Percentiles rank a stretch among this genome's conserved stretches.
Conservation (phyloP, 2,888 invertebrate genomes). For the Acronicta aceris region DNA sequence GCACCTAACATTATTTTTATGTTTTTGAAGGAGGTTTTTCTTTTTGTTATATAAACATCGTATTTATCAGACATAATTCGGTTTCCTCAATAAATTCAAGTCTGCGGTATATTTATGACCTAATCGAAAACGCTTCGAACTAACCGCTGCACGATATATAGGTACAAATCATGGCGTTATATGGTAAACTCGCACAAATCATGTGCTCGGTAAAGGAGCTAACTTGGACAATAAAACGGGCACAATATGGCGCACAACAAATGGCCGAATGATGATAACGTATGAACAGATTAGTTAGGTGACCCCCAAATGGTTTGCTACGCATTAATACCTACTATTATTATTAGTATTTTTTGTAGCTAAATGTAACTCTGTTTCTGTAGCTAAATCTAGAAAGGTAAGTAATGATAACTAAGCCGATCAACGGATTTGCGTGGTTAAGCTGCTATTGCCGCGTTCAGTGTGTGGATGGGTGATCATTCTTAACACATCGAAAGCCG, state of each 20-base stretch:
- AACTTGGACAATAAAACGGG: constrained; percentile 77
- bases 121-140: constrained; percentile 44
- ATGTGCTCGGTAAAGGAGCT: constrained; percentile 59
- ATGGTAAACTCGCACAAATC: constrained; percentile 69
- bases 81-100: constrained; percentile 47
- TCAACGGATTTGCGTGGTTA: no score
- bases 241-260: constrained; percentile 70
- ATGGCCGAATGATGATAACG: constrained; percentile 73
- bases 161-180: constrained; percentile 50
- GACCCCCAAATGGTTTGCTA: constrained; percentile 28
- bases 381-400: no score
- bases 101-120: constrained; percentile 43
- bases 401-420: no score
- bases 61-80: constrained; percentile 35
- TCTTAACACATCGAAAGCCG: no score
- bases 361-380: no score
- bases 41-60: constrained; percentile 18
- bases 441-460: no score
- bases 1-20: no score
- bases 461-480: no score
- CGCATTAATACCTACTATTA: constrained; percentile 21
- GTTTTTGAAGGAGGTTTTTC: no score
- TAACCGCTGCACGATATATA: constrained; percentile 50
- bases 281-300: constrained; percentile 58
- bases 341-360: no score